phyloP scores from a whole-genome alignment of 2,888 invertebrate genomes.

The Drosophila barbarae region DNA sequence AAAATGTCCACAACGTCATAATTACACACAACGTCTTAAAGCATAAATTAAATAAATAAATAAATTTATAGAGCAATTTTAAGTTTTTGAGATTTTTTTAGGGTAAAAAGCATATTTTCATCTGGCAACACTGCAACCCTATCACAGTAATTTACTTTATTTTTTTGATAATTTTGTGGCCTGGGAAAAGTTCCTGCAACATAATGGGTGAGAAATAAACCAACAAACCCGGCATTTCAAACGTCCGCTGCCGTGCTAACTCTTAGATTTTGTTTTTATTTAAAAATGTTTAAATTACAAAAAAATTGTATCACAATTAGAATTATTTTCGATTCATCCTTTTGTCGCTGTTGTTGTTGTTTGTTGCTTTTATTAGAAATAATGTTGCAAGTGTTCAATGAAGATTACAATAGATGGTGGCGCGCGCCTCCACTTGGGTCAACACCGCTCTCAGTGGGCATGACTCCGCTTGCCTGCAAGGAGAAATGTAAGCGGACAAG shows the following conservation, averaged over 20 bases:
- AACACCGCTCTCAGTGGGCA: slow-evolving; percentile 36
- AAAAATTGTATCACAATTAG: slow-evolving; percentile 71
- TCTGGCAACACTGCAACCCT: no score
- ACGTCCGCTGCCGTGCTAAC: background rate
- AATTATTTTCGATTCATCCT: slow-evolving; percentile 64
- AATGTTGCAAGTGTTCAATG: slow-evolving; percentile 35
- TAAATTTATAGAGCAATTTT: no score
- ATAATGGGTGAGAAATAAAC: slow-evolving; percentile 7
- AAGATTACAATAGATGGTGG: slow-evolving; percentile 39
- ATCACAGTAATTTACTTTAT: background rate
- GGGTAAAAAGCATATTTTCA: no score
- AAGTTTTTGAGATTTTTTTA: no score
- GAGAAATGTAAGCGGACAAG: background rate
- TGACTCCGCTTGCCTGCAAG: slow-evolving; percentile 41
- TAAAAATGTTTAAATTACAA: slow-evolving; percentile 69
- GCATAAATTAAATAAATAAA: no score
- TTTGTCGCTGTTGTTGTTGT: slow-evolving; percentile 47
- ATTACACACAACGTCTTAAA: no score
- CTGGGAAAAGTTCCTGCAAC: background rate
- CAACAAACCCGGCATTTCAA: rapidly evolving
- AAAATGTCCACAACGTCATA: no score
- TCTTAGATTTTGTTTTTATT: slow-evolving; percentile 52
- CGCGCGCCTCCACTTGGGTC: slow-evolving; percentile 12
- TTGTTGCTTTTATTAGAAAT: slow-evolving; percentile 40
- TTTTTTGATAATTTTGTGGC: background rate